Evolutionary conservation across 2,113 vertebrate species (phyloP).

Genomic region (Amblyopsis rosae): DNA sequence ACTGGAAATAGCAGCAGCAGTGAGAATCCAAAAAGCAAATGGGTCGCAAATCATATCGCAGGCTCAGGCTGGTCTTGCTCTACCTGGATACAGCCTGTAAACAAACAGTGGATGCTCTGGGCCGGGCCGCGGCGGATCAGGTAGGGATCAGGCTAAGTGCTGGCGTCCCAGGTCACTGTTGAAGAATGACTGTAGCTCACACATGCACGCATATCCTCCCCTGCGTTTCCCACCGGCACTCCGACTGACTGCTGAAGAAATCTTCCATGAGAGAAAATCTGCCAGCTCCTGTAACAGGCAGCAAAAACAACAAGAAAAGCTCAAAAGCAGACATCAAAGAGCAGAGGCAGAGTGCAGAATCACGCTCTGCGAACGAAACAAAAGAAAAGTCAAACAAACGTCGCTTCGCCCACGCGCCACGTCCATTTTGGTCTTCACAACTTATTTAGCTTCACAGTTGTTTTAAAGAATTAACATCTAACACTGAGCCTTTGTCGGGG

Average conservation of each 20-base stretch:
- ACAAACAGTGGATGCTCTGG: slow-evolving; percentile 29
- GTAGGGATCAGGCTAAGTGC: slow-evolving; percentile 36
- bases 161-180: slow-evolving; percentile 65
- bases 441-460: slow-evolving; percentile 68
- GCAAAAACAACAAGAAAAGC: slow-evolving; percentile 31
- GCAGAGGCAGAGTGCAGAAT: slow-evolving; percentile 34
- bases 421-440: slow-evolving; percentile 43
- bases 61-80: slow-evolving; percentile 41
- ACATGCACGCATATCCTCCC: slow-evolving; percentile 48
- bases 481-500: slow-evolving; percentile 62
- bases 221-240: slow-evolving; percentile 42
- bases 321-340: slow-evolving; percentile 50
- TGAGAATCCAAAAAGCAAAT: slow-evolving; percentile 44
- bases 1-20: slow-evolving; percentile 47
- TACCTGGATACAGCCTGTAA: slow-evolving; percentile 39
- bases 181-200: slow-evolving; percentile 54
- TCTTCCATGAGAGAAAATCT: slow-evolving; percentile 52
- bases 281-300: slow-evolving; percentile 54
- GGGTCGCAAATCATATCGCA: slow-evolving; percentile 37
- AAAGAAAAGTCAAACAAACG: slow-evolving; percentile 44
- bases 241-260: slow-evolving; percentile 62
- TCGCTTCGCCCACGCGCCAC: slow-evolving; percentile 54
- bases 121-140: slow-evolving; percentile 8
- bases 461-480: slow-evolving; percentile 71
- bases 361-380: slow-evolving; percentile 45